Percentiles rank a stretch among this genome's conserved stretches.
Evolutionary conservation across 92 coral and sea anemone species (phyloP).

Genomic region (Siderastrea radians): DNA sequence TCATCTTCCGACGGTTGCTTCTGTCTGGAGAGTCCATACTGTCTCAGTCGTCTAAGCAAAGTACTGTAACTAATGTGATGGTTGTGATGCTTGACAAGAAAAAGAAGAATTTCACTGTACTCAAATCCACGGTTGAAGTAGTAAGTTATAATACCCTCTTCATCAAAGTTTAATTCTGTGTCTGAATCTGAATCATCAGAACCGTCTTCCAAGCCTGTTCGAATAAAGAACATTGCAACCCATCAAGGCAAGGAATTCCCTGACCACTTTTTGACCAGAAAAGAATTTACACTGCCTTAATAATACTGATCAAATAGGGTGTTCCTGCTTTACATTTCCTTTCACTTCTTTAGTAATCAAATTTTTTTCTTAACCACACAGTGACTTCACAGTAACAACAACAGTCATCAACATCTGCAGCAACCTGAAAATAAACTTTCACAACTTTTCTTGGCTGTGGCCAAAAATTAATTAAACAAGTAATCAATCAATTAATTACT

Average conservation of each 20-base stretch:
- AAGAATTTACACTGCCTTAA: no score
- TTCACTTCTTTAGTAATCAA: no score
- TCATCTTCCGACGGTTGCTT: conserved; percentile 26
- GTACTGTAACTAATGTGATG: conserved; percentile 61
- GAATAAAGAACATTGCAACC: neutral
- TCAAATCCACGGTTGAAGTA: conserved; percentile 64
- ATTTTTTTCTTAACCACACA: no score
- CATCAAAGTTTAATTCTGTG: conserved; percentile 51
- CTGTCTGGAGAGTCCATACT: conserved; percentile 50
- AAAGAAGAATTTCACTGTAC: conserved; percentile 50
- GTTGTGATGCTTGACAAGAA: conserved; percentile 43
- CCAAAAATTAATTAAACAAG: no score
- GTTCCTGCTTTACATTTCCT: no score
- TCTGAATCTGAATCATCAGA: conserved; percentile 48
- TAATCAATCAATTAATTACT: no score
- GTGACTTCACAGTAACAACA: no score
- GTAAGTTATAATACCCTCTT: conserved; percentile 48
- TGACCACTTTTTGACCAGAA: no score
- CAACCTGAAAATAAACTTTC: no score
- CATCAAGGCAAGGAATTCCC: neutral
- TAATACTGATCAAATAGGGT: no score
- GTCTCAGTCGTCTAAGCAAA: conserved; percentile 58
- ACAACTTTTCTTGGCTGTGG: no score
- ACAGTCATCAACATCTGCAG: no score
- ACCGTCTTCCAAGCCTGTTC: conserved; percentile 19